Base-by-base conservation (phyloP, 64 coral and sea anemone genomes). In the Pocillopora verrucosa region DNA sequence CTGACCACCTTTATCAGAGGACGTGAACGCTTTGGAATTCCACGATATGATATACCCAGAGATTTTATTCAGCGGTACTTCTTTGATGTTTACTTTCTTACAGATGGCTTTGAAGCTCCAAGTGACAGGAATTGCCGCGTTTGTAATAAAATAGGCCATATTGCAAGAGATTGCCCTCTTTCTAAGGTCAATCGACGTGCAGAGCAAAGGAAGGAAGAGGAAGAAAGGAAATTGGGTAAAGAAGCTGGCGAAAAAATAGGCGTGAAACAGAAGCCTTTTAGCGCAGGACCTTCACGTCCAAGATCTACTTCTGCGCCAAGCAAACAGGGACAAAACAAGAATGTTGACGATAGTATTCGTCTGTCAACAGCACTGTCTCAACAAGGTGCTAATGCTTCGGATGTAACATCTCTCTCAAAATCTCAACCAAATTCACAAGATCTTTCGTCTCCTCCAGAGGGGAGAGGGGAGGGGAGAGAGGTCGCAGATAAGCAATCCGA, bases 121-220 rank as follows among this genome's bases (percentile, higher is more conserved):
- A 73, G 68, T 16, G 94, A 96, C 38, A 87, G 94, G 63, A 96
- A 92, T 73, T 96, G 91, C 59, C 83, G 91, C 2, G 88, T 88
- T 10, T 96, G 94, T 41, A 82, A 87, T 34, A 81, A 76, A 61
- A 96, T 96, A 60, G 94, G 94, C 24, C 94, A 96, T 36, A 77
- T 93, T 65, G 94, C 94, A n/a, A 96, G 62, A 67, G 94, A 90
- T 76, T 96, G 94, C n/a, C 88, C 91, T 9, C 60, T n/a, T 15
- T 84, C 90, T 11, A 93, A 90, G 68, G 80, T 79, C 62, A 96
- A 96, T 77, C 77, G 91, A 84, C 87, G 58, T 77, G 83, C 90
- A 34, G 93, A 94, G 22, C 75, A 79, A 62, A 84, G 75, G 67
- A 83, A 78, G 34, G 93, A 94, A 11, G 87, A 93, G 20, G 70